Evolutionary conservation across 2,113 vertebrate genomes (phyloP).

Genomic region (Neodon shergylaensis): DNA sequence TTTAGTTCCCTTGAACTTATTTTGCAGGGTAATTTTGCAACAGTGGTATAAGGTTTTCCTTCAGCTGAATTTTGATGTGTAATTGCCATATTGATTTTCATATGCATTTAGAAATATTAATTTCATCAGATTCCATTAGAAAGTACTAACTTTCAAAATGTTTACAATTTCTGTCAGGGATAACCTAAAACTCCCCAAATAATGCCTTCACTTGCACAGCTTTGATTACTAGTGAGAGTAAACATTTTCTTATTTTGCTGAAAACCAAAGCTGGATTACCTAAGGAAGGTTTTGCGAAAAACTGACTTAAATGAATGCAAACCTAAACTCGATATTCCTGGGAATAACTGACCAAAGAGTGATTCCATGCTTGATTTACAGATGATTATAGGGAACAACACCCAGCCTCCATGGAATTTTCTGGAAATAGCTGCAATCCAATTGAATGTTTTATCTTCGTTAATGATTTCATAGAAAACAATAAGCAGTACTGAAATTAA

Average conservation of each 20-base stretch:
- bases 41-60: background rate
- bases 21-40: constrained; percentile 12
- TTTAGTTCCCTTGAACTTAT: background rate
- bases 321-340: constrained; percentile 4
- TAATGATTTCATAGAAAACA: constrained; percentile 74
- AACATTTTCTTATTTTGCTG: background rate
- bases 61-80: background rate
- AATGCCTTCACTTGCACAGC: constrained; percentile 28
- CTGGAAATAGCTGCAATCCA: constrained; percentile 54
- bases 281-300: constrained; percentile 14
- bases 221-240: constrained; percentile 32
- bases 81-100: constrained; percentile 51
- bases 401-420: constrained; percentile 37
- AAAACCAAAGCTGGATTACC: background rate
- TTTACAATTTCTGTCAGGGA: constrained; percentile 35
- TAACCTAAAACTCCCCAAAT: constrained; percentile 2
- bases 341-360: background rate
- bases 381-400: constrained; percentile 44
- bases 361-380: constrained; percentile 34
- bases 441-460: constrained; percentile 68
- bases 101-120: constrained; percentile 59
- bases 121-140: background rate
- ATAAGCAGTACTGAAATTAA: constrained; percentile 80
- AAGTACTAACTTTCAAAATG: constrained; percentile 27
- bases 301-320: constrained; percentile 22